Base-by-base conservation (phyloP, 1,140 invertebrate genomes). In the Arion vulgaris region DNA sequence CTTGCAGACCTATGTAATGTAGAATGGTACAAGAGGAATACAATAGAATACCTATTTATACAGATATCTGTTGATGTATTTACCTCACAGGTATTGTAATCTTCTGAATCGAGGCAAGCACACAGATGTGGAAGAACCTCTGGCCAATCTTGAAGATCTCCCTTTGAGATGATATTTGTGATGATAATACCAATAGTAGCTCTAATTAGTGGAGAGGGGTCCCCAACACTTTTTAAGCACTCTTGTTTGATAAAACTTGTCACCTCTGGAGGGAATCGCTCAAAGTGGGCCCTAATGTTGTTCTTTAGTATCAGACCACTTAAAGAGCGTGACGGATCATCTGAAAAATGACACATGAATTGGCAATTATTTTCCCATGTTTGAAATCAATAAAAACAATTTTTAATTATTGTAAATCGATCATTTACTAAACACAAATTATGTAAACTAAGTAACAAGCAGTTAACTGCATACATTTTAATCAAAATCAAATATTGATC, bases 251-350 rank as follows among this genome's bases (percentile, higher is more conserved):
- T 93, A 84, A 93, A 94, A 66, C 92, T 89, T 62, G 96, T 95
- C 62, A 99, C 98, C 92, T 98, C 96, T 9, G 95, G 95, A 82
- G 98, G 92, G 92, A 99, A 96, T 89, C 95, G 96, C 86, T 96
- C 95, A 93, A 96, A 99, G 92, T 99, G 96, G 71, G 96, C 95
- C 92, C 97, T 96, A 32, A 99, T 96, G 93, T 99, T 99, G 91
- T 99, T 99, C 93, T 99, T 99, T 86, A 99, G 94, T 89, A 99
- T 99, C 77, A 99, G 93, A 87, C 98, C 98, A 94, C 97, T 98
- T 32, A 99, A 92, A 17, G 98, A 99, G 88, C 98, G 95, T 68
- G 97, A 99, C 68, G 98, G 96, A 92, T 99, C 98, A 95, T 99
- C 97, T 95, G 89, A 74, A 91, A 89, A 32, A 84, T 76, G 80